Conservation (phyloP, 2,888 invertebrate species). For the Agrotis clavis region DNA sequence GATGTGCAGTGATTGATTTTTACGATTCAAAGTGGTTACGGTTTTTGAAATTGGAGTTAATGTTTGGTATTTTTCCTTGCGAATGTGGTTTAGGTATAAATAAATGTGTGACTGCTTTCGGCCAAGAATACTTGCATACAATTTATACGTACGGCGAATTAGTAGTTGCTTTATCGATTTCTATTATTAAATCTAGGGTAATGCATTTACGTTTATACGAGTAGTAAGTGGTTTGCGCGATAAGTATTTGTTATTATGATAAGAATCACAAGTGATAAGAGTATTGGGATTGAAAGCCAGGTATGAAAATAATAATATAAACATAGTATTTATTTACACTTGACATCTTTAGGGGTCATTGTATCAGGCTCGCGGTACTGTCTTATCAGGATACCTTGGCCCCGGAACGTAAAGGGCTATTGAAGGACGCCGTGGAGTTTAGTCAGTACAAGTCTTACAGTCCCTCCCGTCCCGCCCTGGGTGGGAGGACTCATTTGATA, state of each 20-base stretch:
- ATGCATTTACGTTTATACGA: slow-evolving; percentile 9
- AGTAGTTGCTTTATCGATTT: not conserved
- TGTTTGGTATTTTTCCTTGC: slow-evolving; percentile 30
- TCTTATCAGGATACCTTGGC: no score
- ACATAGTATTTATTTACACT: not conserved
- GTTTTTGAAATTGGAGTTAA: slow-evolving; percentile 34
- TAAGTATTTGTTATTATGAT: slow-evolving; percentile 19
- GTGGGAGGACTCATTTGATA: no score
- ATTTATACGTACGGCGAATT: slow-evolving; percentile 28
- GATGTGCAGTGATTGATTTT: slow-evolving; percentile 53
- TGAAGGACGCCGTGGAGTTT: no score
- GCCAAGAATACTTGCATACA: slow-evolving; percentile 15
- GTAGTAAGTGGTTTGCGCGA: not conserved
- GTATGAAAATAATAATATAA: not conserved
- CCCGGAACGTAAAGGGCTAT: no score
- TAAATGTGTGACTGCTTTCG: slow-evolving; percentile 16
- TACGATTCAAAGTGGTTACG: slow-evolving; percentile 40
- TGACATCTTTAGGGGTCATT: not conserved
- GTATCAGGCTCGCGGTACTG: no score
- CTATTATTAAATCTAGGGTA: slow-evolving; percentile 18
- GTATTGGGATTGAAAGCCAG: not conserved
- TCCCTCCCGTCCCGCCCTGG: no score
- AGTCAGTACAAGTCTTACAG: no score
- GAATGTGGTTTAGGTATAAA: slow-evolving; percentile 16
- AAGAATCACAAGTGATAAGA: not conserved